Evolutionary conservation across 2,113 vertebrate genomes (phyloP).

Genomic region (Bubo scandiacus): DNA sequence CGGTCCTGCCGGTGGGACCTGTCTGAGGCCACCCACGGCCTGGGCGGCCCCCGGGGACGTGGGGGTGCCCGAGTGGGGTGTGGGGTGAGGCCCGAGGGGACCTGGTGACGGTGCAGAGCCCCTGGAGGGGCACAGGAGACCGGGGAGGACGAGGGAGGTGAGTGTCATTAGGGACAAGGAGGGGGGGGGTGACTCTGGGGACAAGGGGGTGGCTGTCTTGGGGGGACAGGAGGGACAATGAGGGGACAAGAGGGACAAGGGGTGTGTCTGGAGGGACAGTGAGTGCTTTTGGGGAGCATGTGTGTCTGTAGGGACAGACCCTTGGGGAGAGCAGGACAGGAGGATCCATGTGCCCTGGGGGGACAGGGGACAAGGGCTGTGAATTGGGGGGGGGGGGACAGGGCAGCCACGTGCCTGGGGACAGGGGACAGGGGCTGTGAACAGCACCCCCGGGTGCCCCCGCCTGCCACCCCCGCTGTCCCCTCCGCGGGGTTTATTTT

Average conservation of each 20-base stretch:
- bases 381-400: not conserved
- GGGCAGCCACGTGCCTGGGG: not conserved
- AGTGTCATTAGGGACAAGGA: not conserved
- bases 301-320: not conserved
- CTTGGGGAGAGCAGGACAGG: not conserved
- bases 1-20: not conserved
- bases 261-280: not conserved
- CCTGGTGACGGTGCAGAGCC: not conserved
- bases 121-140: not conserved
- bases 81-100: not conserved
- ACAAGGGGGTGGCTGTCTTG: not conserved
- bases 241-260: not conserved
- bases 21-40: not conserved
- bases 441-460: not conserved
- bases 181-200: not conserved
- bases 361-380: not conserved
- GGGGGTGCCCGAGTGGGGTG: fast-evolving
- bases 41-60: fast-evolving
- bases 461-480: not conserved
- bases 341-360: not conserved
- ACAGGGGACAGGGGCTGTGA: not conserved
- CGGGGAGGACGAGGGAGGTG: fast-evolving
- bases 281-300: not conserved
- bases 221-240: not conserved
- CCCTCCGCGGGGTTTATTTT: not conserved